Evolutionary conservation across 2,888 invertebrate genomes (phyloP), one percentile per base, ranked within the genome.

Genomic region (Strigamia crassipes): DNA sequence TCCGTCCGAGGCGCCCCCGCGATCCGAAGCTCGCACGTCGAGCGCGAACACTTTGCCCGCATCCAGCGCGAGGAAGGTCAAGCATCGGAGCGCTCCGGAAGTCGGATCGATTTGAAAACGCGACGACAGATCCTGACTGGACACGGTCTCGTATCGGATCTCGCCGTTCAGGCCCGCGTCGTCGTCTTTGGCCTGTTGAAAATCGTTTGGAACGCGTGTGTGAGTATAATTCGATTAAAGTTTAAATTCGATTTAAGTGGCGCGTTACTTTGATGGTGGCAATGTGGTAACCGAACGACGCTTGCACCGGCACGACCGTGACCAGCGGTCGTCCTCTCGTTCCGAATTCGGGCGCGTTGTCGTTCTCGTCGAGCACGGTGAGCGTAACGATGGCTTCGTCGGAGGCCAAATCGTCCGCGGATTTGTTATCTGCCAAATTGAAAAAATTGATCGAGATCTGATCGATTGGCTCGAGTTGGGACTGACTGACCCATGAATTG

Each of bases 11-110:
- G 93, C 93, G 0, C 95, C 95, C 31, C 90, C 89, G 82, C 92
- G 91, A 87, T 96, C 95, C 0, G 94, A 94, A 12, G 95, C 96
- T 88, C 94, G 94, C 12, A 95, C 94, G 88, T 95, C 95, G 86
- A 95, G 95, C 0, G 94, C 94, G 86, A 93, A 94, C 66, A 95
- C 93, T 84, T 92, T 90, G 0, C 94, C 94, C 21, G 92, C 92
- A 84, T 93, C 92, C 81, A 91, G 89, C 0, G 91, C 89, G 82
- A 95, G 92, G 61, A 92, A 90, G 0, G 92, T 91, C 18, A 94
- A 91, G 0, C 93, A 92, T 15, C 94, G 90, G 78, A 95, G 93
- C 84, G 93, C 92, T 4, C 95, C 95, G 0, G 92, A 91, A 0
- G 92, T 88, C 0, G 94, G 91, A 87, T 95, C 94, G 84, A 95